phyloP scores from a whole-genome alignment of 1,140 invertebrate species.

The Rhopalosiphum maidis region DNA sequence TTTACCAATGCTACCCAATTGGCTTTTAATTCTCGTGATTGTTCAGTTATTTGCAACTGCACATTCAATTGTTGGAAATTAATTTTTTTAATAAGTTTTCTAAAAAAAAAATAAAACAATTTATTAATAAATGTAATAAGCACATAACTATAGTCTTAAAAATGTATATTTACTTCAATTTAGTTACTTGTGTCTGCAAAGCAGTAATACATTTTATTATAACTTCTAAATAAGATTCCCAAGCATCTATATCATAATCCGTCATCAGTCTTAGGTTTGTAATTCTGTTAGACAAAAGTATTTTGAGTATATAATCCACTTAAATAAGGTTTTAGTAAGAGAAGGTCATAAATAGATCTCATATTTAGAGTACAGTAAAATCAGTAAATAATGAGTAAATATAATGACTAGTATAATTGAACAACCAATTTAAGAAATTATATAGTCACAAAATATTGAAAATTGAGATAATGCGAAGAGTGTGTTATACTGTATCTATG shows the following conservation, averaged over 20 bases:
- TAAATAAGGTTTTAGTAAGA: not conserved
- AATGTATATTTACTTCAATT: slow-evolving; percentile 64
- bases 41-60: slow-evolving; percentile 87
- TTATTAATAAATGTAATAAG: not conserved
- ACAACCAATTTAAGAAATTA: no score
- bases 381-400: no score
- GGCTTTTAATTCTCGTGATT: slow-evolving; percentile 77
- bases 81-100: slow-evolving; percentile 88
- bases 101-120: slow-evolving; percentile 61
- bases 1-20: slow-evolving; percentile 94
- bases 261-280: slow-evolving; percentile 91
- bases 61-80: slow-evolving; percentile 93
- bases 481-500: no score
- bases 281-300: slow-evolving; percentile 69
- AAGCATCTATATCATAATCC: slow-evolving; percentile 90
- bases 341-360: no score
- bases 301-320: not conserved
- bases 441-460: no score
- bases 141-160: not conserved
- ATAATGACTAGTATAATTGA: no score
- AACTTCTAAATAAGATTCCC: slow-evolving; percentile 86
- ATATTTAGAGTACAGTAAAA: no score
- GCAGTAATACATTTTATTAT: slow-evolving; percentile 77
- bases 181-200: slow-evolving; percentile 76
- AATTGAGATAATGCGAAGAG: no score